Conservation (phyloP, 2,113 vertebrate species). For the Pica pica region DNA sequence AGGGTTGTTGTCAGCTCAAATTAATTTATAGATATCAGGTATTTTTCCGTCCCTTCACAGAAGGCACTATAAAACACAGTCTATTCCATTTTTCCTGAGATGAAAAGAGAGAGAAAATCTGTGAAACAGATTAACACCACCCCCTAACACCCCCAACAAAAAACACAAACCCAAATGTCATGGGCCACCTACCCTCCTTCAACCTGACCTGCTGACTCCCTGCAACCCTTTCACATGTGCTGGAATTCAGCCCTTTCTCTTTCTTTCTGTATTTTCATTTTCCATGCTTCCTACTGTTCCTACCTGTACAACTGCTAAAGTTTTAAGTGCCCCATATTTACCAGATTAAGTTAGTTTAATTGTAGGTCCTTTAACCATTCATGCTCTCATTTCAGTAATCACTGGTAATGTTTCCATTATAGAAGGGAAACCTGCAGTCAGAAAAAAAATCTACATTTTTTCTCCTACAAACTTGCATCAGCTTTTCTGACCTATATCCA, state of each 20-base stretch:
- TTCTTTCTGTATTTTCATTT: neutral
- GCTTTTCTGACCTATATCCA: neutral
- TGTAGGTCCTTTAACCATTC: neutral
- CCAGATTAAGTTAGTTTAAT: neutral
- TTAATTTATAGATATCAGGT: neutral
- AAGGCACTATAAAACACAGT: neutral
- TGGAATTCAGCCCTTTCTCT: neutral
- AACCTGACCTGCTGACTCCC: neutral
- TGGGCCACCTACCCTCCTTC: neutral
- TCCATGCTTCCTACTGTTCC: neutral
- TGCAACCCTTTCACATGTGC: neutral
- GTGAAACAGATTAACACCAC: neutral
- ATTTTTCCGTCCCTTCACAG: neutral
- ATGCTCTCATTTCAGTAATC: neutral
- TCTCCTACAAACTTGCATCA: neutral
- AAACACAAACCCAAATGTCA: rapidly evolving
- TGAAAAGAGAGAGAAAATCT: neutral
- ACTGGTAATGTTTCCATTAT: neutral
- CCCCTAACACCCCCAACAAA: neutral
- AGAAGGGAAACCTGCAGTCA: neutral
- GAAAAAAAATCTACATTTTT: neutral
- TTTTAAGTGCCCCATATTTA: neutral
- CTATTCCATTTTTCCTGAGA: neutral
- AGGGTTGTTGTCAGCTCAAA: neutral
- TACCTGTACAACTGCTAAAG: neutral